Conservation (phyloP, 2,797 vertebrate species). For the Capromys pilorides region DNA sequence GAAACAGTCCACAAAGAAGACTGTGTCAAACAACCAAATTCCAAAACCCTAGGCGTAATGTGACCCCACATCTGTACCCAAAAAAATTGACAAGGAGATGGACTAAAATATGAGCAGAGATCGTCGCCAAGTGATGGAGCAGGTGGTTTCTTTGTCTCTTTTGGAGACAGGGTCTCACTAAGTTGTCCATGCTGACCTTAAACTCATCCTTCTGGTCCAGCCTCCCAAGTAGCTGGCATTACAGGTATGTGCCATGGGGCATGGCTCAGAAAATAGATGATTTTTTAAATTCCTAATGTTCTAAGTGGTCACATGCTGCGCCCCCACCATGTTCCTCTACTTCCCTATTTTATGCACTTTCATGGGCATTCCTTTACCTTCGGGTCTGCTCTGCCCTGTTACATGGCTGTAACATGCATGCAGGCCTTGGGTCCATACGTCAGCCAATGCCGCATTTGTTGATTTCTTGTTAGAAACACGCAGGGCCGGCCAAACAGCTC, state of each 20-base stretch:
- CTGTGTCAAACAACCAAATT: neutral
- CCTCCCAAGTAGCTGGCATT: neutral
- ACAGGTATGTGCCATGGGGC: neutral
- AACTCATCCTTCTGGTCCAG: neutral
- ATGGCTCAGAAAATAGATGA: neutral
- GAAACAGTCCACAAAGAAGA: neutral
- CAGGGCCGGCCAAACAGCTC: too few species aligned
- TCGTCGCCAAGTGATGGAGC: neutral
- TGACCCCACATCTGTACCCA: neutral
- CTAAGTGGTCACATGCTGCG: neutral
- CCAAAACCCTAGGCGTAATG: neutral
- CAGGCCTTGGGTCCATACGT: neutral
- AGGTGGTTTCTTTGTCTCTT: neutral
- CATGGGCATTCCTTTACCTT: neutral
- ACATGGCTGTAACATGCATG: neutral
- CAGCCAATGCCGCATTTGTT: neutral
- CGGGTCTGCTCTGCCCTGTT: neutral
- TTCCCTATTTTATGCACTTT: neutral
- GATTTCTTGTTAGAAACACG: constrained; percentile 1
- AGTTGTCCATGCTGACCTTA: neutral
- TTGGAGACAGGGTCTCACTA: neutral
- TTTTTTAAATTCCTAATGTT: neutral
- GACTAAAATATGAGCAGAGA: neutral
- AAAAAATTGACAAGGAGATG: neutral
- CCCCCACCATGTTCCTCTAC: neutral